Conservation (phyloP, 92 coral and sea anemone species). For the Porites lobata region DNA sequence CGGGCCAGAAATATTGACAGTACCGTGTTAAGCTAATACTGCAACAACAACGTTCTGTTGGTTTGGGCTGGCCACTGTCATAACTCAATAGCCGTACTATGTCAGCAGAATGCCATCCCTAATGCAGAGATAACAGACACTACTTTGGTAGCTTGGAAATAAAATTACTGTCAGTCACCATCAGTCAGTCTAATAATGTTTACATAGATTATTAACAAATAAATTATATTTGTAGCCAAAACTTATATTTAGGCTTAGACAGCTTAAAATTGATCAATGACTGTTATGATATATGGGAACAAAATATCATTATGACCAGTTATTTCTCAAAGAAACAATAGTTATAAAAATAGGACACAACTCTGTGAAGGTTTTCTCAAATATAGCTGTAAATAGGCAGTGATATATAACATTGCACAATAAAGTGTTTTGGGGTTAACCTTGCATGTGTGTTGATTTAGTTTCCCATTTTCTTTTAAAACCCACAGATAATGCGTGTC, state of each 20-base stretch:
- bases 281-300: too few relatives aligned
- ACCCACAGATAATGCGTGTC: too few relatives aligned
- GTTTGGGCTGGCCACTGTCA: neutral
- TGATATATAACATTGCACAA: neutral
- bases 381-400: neutral
- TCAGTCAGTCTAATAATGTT: too few relatives aligned
- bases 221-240: neutral
- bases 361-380: slow-evolving; percentile 20
- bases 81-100: neutral
- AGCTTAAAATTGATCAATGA: neutral
- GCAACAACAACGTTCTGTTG: neutral
- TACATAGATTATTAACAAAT: too few relatives aligned
- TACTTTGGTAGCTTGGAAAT: neutral
- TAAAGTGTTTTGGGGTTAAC: neutral
- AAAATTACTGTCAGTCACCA: neutral
- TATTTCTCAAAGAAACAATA: too few relatives aligned
- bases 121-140: neutral
- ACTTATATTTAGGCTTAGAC: neutral
- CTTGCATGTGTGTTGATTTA: neutral
- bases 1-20: neutral
- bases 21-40: too few relatives aligned
- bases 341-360: too few relatives aligned
- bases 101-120: neutral
- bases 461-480: too few relatives aligned
- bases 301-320: too few relatives aligned